A percentile compares a stretch with the other conserved stretches of the same genome.
Conservation (phyloP, 2,113 vertebrate genomes). For the Benthochromis sp. region DNA sequence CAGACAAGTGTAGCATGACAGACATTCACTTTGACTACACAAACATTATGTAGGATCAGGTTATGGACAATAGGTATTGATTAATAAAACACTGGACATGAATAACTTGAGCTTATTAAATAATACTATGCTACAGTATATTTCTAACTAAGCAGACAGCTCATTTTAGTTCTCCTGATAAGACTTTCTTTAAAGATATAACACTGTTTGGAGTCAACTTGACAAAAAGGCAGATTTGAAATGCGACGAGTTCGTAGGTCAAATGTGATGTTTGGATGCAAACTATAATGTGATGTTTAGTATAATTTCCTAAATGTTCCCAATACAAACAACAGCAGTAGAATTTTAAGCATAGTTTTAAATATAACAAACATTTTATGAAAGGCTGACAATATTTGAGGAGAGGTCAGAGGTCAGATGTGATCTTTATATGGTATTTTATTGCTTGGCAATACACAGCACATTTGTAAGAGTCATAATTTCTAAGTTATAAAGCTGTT, state of each 20-base stretch:
- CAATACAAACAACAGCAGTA: background rate
- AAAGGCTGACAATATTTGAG: background rate
- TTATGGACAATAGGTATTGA: background rate
- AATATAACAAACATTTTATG: background rate
- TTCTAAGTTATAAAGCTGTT: background rate
- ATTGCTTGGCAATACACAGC: background rate
- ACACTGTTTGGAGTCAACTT: background rate
- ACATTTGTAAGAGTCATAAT: background rate
- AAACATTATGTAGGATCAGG: background rate
- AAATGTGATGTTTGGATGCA: background rate
- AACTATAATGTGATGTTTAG: background rate
- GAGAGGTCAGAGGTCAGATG: background rate
- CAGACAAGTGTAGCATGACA: background rate
- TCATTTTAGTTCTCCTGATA: background rate
- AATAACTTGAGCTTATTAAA: background rate
- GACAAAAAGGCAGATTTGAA: background rate
- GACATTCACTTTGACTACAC: background rate
- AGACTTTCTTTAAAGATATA: background rate
- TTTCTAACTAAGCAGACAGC: background rate
- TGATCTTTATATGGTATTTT: background rate
- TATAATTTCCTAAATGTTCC: background rate
- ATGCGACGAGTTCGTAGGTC: accelerated
- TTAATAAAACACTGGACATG: background rate
- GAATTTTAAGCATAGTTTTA: background rate
- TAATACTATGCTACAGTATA: background rate